These are phyloP conservation scores for Grammomys dolichurus DNA, from an alignment of 2,113 vertebrate genomes.

Conservation along the genomic window DNA sequence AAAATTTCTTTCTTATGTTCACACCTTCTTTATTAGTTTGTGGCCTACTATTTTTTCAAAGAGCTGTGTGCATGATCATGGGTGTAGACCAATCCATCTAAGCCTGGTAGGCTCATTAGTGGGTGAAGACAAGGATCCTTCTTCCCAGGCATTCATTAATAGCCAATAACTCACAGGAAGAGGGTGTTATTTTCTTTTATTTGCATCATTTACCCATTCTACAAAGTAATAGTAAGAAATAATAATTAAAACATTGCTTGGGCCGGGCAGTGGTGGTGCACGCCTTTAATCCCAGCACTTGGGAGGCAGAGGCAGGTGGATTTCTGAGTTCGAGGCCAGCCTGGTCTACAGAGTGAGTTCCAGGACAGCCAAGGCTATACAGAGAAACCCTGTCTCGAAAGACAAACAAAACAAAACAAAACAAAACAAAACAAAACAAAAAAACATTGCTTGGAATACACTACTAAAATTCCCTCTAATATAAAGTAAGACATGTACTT, in stretches of 20 bases:
- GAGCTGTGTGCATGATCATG: background rate
- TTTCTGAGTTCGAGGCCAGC: too few species aligned
- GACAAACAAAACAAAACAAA: too few species aligned
- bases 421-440: too few species aligned
- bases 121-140: background rate
- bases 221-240: background rate
- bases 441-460: background rate
- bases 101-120: background rate
- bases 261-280: too few species aligned
- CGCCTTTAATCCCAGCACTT: too few species aligned
- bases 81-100: background rate
- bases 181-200: background rate
- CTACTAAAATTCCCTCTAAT: background rate
- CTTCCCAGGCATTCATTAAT: too few species aligned
- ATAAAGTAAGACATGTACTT: background rate
- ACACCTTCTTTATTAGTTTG: background rate
- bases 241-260: background rate
- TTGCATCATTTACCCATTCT: background rate
- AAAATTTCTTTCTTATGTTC: background rate
- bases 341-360: too few species aligned
- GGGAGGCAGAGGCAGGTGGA: too few species aligned
- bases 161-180: background rate
- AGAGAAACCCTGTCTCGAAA: too few species aligned
- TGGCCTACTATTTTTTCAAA: background rate
- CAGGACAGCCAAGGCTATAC: too few species aligned